Percentiles rank a stretch among this genome's conserved stretches.
Conservation (phyloP, 2,888 invertebrate species). For the Plutella xylostella region DNA sequence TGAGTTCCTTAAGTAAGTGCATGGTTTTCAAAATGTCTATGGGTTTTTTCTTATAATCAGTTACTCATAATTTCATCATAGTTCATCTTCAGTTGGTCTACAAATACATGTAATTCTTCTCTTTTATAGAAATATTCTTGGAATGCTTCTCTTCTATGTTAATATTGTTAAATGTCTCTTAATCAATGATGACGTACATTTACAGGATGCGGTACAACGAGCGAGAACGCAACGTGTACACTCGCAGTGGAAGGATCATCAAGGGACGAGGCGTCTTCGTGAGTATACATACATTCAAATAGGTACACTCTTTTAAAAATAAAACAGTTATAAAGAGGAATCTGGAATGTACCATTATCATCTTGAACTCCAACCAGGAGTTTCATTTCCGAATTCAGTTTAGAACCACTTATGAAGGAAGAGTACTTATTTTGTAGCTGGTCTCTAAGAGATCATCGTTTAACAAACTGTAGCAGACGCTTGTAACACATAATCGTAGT, state of each 20-base stretch:
- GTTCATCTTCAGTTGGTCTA: not conserved
- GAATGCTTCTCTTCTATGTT: not conserved
- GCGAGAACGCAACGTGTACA: constrained; percentile 59
- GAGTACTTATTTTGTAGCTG: too few relatives aligned
- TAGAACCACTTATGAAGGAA: too few relatives aligned
- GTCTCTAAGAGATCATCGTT: too few relatives aligned
- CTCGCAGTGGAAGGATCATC: constrained; percentile 85
- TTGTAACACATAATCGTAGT: too few relatives aligned
- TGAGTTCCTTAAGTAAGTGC: not conserved
- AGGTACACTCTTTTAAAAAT: too few relatives aligned
- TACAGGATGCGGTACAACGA: constrained; percentile 52
- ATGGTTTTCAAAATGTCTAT: not conserved
- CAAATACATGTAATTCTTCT: not conserved
- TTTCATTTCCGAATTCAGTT: too few relatives aligned
- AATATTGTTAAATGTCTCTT: not conserved
- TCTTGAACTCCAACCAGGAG: too few relatives aligned
- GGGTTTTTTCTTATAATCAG: too few relatives aligned
- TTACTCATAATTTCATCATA: not conserved
- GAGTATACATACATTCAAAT: too few relatives aligned
- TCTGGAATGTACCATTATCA: too few relatives aligned
- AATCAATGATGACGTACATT: not conserved
- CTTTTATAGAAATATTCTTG: not conserved
- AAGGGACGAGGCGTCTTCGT: constrained; percentile 94
- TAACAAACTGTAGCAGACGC: too few relatives aligned
- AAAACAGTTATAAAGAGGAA: too few relatives aligned